phyloP scores from a whole-genome alignment of 2,797 vertebrate genomes.

The Phalloptychus januarius region DNA sequence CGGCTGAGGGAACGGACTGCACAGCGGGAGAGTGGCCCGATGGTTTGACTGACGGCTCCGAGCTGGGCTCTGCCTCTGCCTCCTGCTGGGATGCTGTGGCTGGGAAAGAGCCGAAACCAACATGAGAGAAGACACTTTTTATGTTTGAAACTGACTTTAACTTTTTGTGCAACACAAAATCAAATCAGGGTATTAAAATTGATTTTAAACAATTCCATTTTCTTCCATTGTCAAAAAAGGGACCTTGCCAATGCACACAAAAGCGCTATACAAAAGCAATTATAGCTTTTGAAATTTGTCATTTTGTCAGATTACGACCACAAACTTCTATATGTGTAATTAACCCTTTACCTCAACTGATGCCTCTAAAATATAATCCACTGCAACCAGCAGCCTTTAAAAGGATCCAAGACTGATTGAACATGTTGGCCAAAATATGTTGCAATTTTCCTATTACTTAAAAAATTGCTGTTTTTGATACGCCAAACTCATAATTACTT shows the following conservation, averaged over 20 bases:
- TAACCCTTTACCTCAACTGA: background rate
- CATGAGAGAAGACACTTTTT: slow-evolving; percentile 11
- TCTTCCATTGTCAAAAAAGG: background rate
- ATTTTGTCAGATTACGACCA: background rate
- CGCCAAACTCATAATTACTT: too few species aligned
- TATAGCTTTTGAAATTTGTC: background rate
- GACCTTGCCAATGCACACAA: background rate
- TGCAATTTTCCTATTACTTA: too few species aligned
- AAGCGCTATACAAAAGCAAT: background rate
- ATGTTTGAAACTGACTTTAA: background rate
- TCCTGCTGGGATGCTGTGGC: slow-evolving; percentile 95
- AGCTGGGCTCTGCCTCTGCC: slow-evolving; percentile 85
- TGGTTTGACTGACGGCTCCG: slow-evolving; percentile 86
- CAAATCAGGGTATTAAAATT: background rate
- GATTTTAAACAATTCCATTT: background rate
- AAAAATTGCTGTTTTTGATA: too few species aligned
- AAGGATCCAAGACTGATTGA: too few species aligned
- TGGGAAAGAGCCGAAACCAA: slow-evolving; percentile 56
- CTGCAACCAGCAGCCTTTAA: background rate
- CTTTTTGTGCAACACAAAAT: background rate
- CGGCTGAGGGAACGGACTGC: slow-evolving; percentile 81
- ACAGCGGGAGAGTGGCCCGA: slow-evolving; percentile 82
- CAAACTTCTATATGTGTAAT: background rate
- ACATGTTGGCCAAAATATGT: too few species aligned
- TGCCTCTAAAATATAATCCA: background rate